These are phyloP conservation scores for Tachysurus vachellii DNA, from an alignment of 2,113 vertebrate genomes.

Conservation along the genomic window DNA sequence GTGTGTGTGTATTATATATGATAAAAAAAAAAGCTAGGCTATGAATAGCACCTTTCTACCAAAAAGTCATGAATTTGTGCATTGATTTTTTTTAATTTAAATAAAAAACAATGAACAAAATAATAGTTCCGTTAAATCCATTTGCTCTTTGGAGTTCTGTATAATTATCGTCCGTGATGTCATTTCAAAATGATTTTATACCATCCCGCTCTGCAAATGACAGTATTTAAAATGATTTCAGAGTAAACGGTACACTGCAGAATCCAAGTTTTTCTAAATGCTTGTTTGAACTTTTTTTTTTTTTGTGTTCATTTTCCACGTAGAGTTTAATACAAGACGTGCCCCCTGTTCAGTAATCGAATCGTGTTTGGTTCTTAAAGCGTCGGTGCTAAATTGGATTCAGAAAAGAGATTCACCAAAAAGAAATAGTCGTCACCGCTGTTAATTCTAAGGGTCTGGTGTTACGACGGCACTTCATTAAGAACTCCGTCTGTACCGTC, in stretches of 20 bases:
- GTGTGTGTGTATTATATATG: background rate
- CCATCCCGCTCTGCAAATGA: background rate
- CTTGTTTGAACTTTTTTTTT: background rate
- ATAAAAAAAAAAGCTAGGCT: constrained; percentile 40
- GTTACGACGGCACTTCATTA: constrained; percentile 20
- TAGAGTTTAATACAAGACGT: background rate
- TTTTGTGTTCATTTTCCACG: background rate
- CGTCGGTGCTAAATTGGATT: background rate
- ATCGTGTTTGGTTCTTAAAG: background rate
- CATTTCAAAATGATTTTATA: background rate
- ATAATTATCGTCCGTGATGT: constrained; percentile 6
- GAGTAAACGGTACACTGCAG: background rate
- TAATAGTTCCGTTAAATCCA: background rate
- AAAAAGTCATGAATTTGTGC: background rate
- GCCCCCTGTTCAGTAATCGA: background rate
- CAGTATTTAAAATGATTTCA: background rate
- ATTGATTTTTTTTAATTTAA: background rate
- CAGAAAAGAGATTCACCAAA: background rate
- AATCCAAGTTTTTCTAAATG: background rate
- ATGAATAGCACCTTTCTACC: constrained; percentile 47
- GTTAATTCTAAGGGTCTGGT: constrained; percentile 11
- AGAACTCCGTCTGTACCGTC: constrained; percentile 29
- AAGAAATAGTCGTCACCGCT: background rate
- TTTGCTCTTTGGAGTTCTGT: background rate
- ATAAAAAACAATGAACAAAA: background rate